Evolutionary conservation across 1,140 invertebrate genomes (phyloP), one percentile per base, ranked within the genome.

Genomic region (Mya arenaria): DNA sequence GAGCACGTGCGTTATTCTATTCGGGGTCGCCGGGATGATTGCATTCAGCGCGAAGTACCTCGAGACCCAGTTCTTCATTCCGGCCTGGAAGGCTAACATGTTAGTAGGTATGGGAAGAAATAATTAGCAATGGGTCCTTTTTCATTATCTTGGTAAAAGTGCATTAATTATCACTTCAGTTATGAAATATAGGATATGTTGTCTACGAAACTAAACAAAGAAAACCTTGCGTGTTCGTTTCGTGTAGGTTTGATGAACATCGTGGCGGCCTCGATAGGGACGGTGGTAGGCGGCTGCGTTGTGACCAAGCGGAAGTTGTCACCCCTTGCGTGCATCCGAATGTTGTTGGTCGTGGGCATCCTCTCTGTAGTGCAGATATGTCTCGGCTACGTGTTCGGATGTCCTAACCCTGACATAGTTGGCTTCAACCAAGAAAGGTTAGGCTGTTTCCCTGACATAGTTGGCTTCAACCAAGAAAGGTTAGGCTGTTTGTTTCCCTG

Each of bases 1-100:
- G 4, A 97, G 96, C 84, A 97, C 95, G 73, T 97, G 98, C 23
- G 94, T 98, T 10, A 97, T 98, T 89, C 34, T 86, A 44, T 81
- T 89, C 30, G n/a, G 60, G 0, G 69, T 89, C 0, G 58, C 65
- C 8, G 86, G 86, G 0, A 41, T 82, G 55, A 10, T 84, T 3
- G 56, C 84, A 0, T 89, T 87, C 58, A 48, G 37, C 37, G 78
- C 86, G 17, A 89, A 89, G 58, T 89, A 86, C 48, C 28, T 89
- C 6, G 86, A 87, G 71, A 80, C 79, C 6, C 83, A 87, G 60
- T 89, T 83, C 75, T 81, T 77, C 41, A 79, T 88, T 39, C 85
- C 88, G 15, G 66, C 86, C 3, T 87, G 83, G 83, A 85, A 85
- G 36, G 85, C 88, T 1, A 88, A 86, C 48, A 56, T 86, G 1